These are phyloP conservation scores for Nomada hirtipes DNA, from an alignment of 2,888 invertebrate genomes.

Conservation along the genomic window DNA sequence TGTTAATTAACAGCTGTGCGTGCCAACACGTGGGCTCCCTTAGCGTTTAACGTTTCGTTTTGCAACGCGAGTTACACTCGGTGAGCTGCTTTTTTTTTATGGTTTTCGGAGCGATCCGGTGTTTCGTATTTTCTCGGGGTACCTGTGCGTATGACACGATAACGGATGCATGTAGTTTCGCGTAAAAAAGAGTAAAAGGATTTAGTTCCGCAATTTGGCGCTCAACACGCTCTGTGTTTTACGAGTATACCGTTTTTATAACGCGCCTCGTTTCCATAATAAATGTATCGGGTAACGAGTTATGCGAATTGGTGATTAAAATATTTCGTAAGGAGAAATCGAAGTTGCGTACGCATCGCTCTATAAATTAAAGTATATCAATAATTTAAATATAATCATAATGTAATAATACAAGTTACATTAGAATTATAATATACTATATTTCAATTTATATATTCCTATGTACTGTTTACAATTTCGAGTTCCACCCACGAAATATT, in stretches of 20 bases:
- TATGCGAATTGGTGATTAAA: background rate
- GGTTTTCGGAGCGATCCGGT: background rate
- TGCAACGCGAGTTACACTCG: conserved; percentile 1
- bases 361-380: background rate
- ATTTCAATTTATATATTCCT: no score
- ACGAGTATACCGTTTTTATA: background rate
- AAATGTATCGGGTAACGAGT: no score
- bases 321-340: background rate
- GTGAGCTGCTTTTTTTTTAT: conserved; percentile 4
- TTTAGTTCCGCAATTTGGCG: no score
- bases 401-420: no score
- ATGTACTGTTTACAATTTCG: no score
- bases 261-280: background rate
- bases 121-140: no score
- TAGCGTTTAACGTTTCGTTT: conserved; percentile 24
- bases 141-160: conserved; percentile 3
- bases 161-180: conserved; percentile 12
- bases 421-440: no score
- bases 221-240: background rate
- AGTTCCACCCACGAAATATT: no score
- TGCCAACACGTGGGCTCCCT: conserved; percentile 10
- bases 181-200: background rate
- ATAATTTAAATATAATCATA: no score
- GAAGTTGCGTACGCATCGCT: background rate
- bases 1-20: conserved; percentile 33